These are phyloP conservation scores for Philaethria dido DNA, from an alignment of 2,888 invertebrate species.

Conservation along the genomic window DNA sequence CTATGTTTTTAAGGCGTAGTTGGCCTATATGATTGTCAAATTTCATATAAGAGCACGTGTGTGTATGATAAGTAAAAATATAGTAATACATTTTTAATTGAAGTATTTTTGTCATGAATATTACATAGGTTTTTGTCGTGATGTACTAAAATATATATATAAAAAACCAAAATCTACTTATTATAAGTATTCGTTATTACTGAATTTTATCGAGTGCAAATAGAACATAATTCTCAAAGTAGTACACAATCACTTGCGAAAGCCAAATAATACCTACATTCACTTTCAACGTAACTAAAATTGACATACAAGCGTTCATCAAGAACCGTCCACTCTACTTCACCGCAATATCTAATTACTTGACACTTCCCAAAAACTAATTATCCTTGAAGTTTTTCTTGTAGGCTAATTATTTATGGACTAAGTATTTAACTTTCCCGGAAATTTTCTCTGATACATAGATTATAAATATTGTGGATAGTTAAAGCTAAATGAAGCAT, in stretches of 20 bases:
- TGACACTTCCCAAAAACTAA: neutral
- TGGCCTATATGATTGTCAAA: neutral
- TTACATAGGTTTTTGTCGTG: too few species aligned
- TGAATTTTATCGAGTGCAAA: constrained; percentile 9
- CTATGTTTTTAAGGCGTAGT: neutral
- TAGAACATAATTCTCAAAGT: constrained; percentile 23
- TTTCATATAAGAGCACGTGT: neutral
- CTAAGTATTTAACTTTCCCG: neutral
- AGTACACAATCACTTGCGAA: constrained; percentile 59
- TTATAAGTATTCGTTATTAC: neutral
- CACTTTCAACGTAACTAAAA: constrained; percentile 58
- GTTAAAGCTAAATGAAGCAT: neutral
- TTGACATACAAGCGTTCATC: constrained; percentile 26
- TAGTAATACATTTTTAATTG: too few species aligned
- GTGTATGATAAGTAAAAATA: too few species aligned
- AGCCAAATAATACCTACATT: constrained; percentile 58
- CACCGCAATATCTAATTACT: neutral
- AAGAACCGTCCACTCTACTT: neutral
- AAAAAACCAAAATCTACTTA: too few species aligned
- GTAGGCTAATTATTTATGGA: neutral
- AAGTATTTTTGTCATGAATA: neutral
- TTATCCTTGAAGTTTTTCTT: constrained; percentile 6
- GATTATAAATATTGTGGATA: neutral
- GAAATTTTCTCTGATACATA: neutral
- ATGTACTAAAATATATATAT: too few species aligned